Evolutionary conservation across 2,888 invertebrate species (phyloP), one percentile per base, ranked within the genome.

Genomic region (Mellilla xanthometata): DNA sequence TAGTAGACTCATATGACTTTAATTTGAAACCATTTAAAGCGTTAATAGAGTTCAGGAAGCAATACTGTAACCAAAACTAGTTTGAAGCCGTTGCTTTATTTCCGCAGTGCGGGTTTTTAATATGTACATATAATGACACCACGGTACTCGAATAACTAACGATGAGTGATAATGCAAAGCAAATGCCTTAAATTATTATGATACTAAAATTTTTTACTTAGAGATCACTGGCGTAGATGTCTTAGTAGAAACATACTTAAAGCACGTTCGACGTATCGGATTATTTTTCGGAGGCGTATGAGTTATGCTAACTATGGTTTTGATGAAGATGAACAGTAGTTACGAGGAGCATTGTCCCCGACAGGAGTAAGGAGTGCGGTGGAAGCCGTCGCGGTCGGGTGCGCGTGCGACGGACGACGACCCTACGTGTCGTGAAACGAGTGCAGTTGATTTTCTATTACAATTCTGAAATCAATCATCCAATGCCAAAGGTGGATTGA

Each of bases 371-470:
- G 84, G 81, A 81, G 67, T 67, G 66, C 64, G 68, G 54, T 62
- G 13, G 45, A n/a, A n/a, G 13, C 19, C 65, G 75, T 66, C 65
- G 72, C 76, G 77, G 75, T 73, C 69, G 72, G 72, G 49, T 74
- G 75, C 78, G 63, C 72, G 63, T 60, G 72, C 75, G 65, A 61
- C 68, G 72, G 75, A 52, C 83, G 76, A 70, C 77, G 82, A 82
- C 81, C 82, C 58, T 58, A 41, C 54, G 38, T 55, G 44, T 56
- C 52, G 58, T 58, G 62, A 63, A 62, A 62, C 65, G 56, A 50
- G 39, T 53, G 22, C 27, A 32, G 15, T n/a, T 6, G 15, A 19
- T 3, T 19, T 6, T 19, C 15, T 19, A 6, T 19, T 19, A 5
- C 15, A 19, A n/a, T 19, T 19, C 4, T 3, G 6, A 19, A 19